Evolutionary conservation across 2,888 invertebrate species (phyloP).

Genomic region (Cetonia aurata): DNA sequence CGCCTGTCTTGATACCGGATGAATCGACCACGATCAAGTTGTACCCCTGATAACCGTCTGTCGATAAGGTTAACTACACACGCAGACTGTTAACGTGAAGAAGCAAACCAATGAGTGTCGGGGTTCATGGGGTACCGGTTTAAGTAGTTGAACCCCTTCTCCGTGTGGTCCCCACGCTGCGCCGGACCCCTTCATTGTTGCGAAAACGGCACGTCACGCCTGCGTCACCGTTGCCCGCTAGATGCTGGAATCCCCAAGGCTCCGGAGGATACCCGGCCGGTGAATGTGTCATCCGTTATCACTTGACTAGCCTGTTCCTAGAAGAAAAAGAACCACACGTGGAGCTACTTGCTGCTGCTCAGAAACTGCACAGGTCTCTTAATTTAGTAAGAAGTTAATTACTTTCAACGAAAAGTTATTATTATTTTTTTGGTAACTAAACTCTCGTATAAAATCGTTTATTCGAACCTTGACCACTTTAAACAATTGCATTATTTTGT

Average conservation of each 20-base stretch:
- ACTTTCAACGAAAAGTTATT: background rate
- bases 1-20: conserved; percentile 62
- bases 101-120: conserved; percentile 62
- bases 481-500: background rate
- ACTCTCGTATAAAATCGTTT: background rate
- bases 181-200: conserved; percentile 67
- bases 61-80: conserved; percentile 59
- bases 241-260: conserved; percentile 65
- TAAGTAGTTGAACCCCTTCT: conserved; percentile 65
- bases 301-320: conserved; percentile 25
- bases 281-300: conserved; percentile 52
- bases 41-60: conserved; percentile 61
- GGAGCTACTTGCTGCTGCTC: conserved; percentile 18
- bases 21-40: conserved; percentile 71
- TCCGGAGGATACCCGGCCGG: conserved; percentile 54
- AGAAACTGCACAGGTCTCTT: conserved; percentile 13
- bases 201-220: conserved; percentile 70
- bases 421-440: conserved; percentile 10
- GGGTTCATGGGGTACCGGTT: conserved; percentile 60
- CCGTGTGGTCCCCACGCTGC: conserved; percentile 68
- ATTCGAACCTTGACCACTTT: conserved; percentile 30
- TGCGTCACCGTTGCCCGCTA: conserved; percentile 68
- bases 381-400: conserved; percentile 12
- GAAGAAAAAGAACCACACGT: conserved; percentile 26
- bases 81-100: conserved; percentile 60